Evolutionary conservation across 2,113 vertebrate species (phyloP).

Genomic region (Larimichthys crocea): DNA sequence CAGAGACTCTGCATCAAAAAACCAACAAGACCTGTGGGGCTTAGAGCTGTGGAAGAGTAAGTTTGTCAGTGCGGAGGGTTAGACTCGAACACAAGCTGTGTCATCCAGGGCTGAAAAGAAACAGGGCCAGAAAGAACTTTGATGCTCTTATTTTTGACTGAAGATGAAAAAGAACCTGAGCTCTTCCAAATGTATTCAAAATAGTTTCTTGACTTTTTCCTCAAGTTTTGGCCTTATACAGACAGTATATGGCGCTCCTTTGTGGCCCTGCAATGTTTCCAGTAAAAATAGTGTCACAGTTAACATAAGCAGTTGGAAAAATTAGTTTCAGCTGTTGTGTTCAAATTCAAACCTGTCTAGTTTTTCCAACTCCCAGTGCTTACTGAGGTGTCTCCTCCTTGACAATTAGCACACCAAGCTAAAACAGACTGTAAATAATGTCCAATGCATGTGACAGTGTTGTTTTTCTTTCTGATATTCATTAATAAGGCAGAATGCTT

Average conservation of each 20-base stretch:
- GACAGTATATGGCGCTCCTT: conserved; percentile 69
- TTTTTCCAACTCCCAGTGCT: conserved; percentile 66
- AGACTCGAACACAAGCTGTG: conserved; percentile 50
- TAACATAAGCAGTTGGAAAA: conserved; percentile 84
- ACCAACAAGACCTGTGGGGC: conserved; percentile 72
- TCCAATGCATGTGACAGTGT: conserved; percentile 78
- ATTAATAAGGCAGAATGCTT: conserved; percentile 82
- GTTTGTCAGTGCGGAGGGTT: conserved; percentile 46
- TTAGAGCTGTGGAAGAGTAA: conserved; percentile 52
- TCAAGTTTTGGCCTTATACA: conserved; percentile 85
- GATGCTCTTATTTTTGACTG: conserved; percentile 71
- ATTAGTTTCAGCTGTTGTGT: conserved; percentile 81
- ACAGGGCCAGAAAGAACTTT: conserved; percentile 70
- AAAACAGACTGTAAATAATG: conserved; percentile 79
- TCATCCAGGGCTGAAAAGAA: conserved; percentile 75
- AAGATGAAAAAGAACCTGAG: conserved; percentile 76
- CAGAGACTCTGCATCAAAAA: conserved; percentile 80
- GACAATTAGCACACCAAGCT: conserved; percentile 79
- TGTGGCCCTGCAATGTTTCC: conserved; percentile 81
- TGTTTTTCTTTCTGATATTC: conserved; percentile 85
- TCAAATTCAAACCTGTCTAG: conserved; percentile 67
- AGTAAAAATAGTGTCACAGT: conserved; percentile 83
- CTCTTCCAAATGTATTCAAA: conserved; percentile 75
- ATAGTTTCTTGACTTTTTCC: conserved; percentile 81
- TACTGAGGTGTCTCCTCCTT: conserved; percentile 77